Conservation (phyloP, 2,113 vertebrate genomes). For the Pollachius pollachius region DNA sequence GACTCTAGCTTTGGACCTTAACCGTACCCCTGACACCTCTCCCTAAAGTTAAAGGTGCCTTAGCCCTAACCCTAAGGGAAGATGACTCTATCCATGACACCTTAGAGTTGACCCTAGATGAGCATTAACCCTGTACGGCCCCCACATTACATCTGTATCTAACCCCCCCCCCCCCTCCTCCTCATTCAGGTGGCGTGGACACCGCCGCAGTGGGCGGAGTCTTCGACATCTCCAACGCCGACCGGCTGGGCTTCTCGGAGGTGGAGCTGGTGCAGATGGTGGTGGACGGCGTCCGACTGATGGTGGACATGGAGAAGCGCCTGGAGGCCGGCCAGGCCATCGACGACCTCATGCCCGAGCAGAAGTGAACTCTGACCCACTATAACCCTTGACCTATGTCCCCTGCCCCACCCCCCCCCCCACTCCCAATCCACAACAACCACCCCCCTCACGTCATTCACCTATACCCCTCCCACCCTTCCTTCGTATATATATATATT, state of each 20-base stretch:
- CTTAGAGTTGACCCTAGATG: too few species aligned
- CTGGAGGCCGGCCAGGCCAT: conserved; percentile 87
- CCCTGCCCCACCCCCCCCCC: background rate
- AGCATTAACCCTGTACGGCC: too few species aligned
- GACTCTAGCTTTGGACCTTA: too few species aligned
- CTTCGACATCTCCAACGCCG: conserved; percentile 93
- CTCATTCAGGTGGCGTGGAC: conserved; percentile 85
- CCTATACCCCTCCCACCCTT: too few species aligned
- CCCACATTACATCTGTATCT: background rate
- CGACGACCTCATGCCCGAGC: conserved; percentile 87
- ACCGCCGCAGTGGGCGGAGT: conserved; percentile 92
- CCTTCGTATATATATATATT: too few species aligned
- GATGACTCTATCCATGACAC: too few species aligned
- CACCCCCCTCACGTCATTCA: background rate
- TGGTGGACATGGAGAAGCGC: conserved; percentile 89
- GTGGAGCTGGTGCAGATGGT: conserved; percentile 97
- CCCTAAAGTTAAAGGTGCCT: too few species aligned
- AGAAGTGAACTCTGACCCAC: conserved; percentile 81
- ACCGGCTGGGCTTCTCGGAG: conserved; percentile 94
- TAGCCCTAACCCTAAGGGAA: too few species aligned
- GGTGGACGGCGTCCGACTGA: conserved; percentile 91
- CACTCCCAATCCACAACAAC: background rate
- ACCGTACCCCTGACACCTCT: too few species aligned
- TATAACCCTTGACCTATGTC: background rate
- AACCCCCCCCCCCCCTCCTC: conserved; percentile 3